Evolutionary conservation across 2,113 vertebrate genomes (phyloP).

Genomic region (Numenius arquata): DNA sequence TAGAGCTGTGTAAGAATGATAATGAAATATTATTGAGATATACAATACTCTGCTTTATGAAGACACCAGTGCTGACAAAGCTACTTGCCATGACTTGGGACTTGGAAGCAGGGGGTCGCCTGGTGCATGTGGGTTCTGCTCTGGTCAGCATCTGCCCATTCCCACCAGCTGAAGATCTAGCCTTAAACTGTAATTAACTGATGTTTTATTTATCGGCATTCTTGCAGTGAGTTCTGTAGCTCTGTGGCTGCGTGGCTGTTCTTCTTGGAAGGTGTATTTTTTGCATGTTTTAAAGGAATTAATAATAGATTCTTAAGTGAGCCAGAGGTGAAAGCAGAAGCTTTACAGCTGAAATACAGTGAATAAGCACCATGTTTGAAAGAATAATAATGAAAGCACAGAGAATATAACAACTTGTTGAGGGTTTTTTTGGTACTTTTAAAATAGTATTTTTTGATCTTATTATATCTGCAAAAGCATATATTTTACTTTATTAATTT

Average conservation of each 20-base stretch:
- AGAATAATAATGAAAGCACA: background rate
- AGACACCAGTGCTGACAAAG: background rate
- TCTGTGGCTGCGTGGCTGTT: background rate
- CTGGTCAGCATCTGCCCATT: background rate
- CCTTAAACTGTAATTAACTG: background rate
- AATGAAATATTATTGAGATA: background rate
- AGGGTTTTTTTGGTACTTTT: background rate
- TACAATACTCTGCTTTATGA: background rate
- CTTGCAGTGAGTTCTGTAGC: background rate
- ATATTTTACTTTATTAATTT: background rate
- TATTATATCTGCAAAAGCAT: background rate
- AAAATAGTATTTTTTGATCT: background rate
- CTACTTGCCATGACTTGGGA: background rate
- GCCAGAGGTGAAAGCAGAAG: background rate
- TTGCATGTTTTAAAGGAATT: conserved; percentile 46
- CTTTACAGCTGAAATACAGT: background rate
- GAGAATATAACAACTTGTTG: background rate
- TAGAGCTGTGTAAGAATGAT: background rate
- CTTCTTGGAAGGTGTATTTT: background rate
- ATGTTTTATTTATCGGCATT: background rate
- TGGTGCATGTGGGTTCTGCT: background rate
- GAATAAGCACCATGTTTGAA: background rate
- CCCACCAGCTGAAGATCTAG: background rate
- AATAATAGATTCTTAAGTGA: conserved; percentile 13
- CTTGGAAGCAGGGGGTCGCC: background rate